Evolutionary conservation across 2,888 invertebrate genomes (phyloP).

Genomic region (Clepsis dumicolana): DNA sequence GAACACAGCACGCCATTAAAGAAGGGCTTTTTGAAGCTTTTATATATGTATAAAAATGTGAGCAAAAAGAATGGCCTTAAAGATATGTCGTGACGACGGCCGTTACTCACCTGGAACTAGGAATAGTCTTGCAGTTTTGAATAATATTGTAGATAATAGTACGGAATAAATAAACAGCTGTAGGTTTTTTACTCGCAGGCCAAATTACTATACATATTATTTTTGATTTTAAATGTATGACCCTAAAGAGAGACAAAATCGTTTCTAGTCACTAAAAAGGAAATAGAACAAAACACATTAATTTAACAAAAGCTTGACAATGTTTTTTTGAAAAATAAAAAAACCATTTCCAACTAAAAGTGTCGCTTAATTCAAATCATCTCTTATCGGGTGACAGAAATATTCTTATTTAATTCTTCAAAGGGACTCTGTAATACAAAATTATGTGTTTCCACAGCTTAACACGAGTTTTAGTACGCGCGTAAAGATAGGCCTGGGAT

Average conservation of each 20-base stretch:
- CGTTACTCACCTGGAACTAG: background rate
- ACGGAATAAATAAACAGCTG: too few relatives aligned
- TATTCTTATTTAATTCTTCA: background rate
- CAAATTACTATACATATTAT: too few relatives aligned
- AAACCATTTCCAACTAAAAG: background rate
- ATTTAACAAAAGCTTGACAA: too few relatives aligned
- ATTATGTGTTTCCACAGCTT: background rate
- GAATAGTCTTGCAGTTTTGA: background rate
- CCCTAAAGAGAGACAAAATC: too few relatives aligned
- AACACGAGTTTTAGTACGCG: background rate
- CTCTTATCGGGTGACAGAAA: background rate
- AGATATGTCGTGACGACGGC: background rate
- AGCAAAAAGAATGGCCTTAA: slow-evolving; percentile 30
- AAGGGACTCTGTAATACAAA: background rate
- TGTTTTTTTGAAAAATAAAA: background rate
- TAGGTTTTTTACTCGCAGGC: too few relatives aligned
- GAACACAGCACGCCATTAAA: slow-evolving; percentile 29
- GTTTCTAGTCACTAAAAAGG: too few relatives aligned
- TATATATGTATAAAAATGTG: slow-evolving; percentile 6
- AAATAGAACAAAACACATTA: background rate
- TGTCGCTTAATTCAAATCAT: background rate
- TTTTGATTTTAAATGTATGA: too few relatives aligned
- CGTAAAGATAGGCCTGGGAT: slow-evolving; percentile 5
- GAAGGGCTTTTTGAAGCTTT: slow-evolving; percentile 11
- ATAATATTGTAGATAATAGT: background rate